Conservation (phyloP, 2,888 invertebrate species). For the Acronicta alni region DNA sequence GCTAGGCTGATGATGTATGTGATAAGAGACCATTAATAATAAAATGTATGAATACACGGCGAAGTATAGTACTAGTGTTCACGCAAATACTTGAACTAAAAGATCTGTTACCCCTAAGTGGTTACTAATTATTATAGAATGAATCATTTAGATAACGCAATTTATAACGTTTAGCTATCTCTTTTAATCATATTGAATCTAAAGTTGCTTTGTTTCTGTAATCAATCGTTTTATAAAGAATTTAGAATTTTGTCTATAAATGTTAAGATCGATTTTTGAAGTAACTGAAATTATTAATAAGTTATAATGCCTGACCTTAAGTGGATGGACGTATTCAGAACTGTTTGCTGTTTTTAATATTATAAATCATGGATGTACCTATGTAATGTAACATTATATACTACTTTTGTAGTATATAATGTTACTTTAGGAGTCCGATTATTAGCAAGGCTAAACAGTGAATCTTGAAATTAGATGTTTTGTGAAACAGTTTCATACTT, state of each 20-base stretch:
- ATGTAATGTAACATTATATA: neutral
- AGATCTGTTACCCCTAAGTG: slow-evolving; percentile 13
- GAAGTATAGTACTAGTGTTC: slow-evolving; percentile 13
- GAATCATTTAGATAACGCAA: slow-evolving; percentile 30
- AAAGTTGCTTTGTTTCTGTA: slow-evolving; percentile 50
- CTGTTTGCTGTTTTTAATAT: neutral
- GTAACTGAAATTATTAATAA: slow-evolving; percentile 26
- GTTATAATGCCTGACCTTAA: slow-evolving; percentile 9
- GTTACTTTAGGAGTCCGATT: neutral
- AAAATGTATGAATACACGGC: slow-evolving; percentile 23
- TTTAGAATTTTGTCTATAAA: slow-evolving; percentile 29
- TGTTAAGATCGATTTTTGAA: slow-evolving; percentile 28
- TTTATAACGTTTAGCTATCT: slow-evolving; percentile 42
- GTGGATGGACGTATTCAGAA: neutral
- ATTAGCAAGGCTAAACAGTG: too few species aligned
- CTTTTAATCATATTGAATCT: slow-evolving; percentile 35
- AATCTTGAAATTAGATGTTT: too few species aligned
- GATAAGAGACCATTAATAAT: slow-evolving; percentile 51
- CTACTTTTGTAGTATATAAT: neutral
- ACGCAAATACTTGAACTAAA: neutral
- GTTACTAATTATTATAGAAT: too few species aligned
- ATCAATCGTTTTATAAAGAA: slow-evolving; percentile 42
- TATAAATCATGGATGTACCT: neutral
- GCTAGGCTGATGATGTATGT: slow-evolving; percentile 53
- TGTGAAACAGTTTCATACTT: too few species aligned